phyloP scores from a whole-genome alignment of 2,113 vertebrate species.

The Campylomormyrus numenius region DNA sequence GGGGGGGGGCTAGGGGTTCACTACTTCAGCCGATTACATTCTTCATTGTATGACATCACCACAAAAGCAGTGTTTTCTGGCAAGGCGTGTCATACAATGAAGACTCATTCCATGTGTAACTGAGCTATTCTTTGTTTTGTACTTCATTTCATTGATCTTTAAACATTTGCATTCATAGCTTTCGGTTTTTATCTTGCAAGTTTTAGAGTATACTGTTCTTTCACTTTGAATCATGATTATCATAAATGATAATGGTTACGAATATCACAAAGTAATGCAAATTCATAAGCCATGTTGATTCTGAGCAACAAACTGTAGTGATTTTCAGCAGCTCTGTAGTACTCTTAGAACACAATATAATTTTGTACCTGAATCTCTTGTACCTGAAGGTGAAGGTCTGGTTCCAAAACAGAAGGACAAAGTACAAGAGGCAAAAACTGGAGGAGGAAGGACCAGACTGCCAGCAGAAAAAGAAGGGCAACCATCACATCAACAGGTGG shows the following conservation, averaged over 20 bases:
- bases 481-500: slow-evolving; percentile 78
- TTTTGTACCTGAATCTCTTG: background rate
- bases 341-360: background rate
- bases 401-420: slow-evolving; percentile 77
- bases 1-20: too few relatives aligned
- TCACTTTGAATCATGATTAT: background rate
- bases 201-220: background rate
- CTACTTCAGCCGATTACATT: too few relatives aligned
- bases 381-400: slow-evolving; percentile 70
- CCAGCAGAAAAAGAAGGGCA: slow-evolving; percentile 77
- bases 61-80: too few relatives aligned
- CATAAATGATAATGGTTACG: background rate
- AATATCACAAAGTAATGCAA: background rate
- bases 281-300: background rate
- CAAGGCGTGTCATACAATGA: too few relatives aligned
- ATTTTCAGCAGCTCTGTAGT: background rate
- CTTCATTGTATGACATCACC: too few relatives aligned
- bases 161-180: background rate
- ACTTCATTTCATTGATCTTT: background rate
- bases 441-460: slow-evolving; percentile 74
- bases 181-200: background rate
- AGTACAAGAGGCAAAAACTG: slow-evolving; percentile 78
- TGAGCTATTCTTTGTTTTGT: background rate
- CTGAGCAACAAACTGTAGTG: background rate
- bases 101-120: background rate